Base-by-base conservation (phyloP, 2,113 vertebrate genomes). In the Platichthys stellatus region DNA sequence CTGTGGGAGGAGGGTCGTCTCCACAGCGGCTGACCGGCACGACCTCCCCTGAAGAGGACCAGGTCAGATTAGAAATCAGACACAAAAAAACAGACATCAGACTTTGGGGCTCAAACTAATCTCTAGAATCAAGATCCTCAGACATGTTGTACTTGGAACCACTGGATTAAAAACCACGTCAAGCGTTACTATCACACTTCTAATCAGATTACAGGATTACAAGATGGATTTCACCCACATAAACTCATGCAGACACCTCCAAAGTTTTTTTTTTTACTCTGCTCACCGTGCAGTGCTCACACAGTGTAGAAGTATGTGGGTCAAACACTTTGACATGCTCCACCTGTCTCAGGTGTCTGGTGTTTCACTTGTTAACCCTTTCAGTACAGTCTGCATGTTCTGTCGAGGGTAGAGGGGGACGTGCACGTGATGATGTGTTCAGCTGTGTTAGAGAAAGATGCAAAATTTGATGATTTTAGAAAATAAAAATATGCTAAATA, bases 1-100 rank as follows among this genome's bases (percentile, higher is more conserved):
- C 77, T 38, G 91, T 78, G 13, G 94, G 86, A 10, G 84, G 95
- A 18, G 92, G 91, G 2, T 89, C 70, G 0, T 93, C 93, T 11
- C 86, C 88, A 88, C 98, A 99, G 58, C 94, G 85, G 56, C 85
- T 87, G 5, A 73, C 63, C 4, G 94, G 85, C 1, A 96, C 96
- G 6, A 91, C 91, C 58, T 93, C 91, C 70, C 95, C 98, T 99
- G 89, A 5, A 90, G 86, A 66, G 62, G 49, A 24, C 49, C 60
- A 51, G 38, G 31, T 23, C 10, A 23, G 63, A 65, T 63, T 11
- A 23, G 5, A 15, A 15, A 47, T 6, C 5, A 7, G 7, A 43
- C 4, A 28, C 4, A 80, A 20, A 2, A 15, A 5, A 17, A 43
- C 2, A 17, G 1, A 72, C 11, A 20, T 65, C 17, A 40, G 20